Percentiles rank a stretch among this genome's conserved stretches.
phyloP scores from a whole-genome alignment of 2,797 vertebrate species.

The Argya squamiceps region DNA sequence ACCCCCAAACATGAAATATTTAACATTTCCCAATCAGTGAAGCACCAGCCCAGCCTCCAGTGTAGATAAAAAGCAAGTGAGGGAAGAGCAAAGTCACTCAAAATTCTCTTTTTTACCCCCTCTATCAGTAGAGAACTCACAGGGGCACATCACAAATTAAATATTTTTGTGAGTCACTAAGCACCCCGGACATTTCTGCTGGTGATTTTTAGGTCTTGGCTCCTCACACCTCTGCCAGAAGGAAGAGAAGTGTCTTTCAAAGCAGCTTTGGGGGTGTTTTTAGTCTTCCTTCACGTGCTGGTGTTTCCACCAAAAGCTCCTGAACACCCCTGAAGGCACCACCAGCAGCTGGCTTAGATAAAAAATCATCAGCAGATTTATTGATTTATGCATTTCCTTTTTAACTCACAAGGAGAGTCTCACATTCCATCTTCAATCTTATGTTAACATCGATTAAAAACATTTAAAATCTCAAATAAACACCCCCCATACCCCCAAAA shows the following conservation, averaged over 20 bases:
- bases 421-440: background rate
- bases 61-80: background rate
- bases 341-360: background rate
- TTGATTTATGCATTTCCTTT: constrained; percentile 56
- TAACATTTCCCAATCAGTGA: background rate
- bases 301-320: background rate
- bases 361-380: constrained; percentile 28
- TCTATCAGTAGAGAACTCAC: accelerated
- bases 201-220: background rate
- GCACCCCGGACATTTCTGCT: background rate
- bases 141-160: background rate
- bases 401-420: background rate
- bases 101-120: background rate
- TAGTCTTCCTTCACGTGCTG: background rate
- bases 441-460: background rate
- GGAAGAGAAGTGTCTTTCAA: background rate
- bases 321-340: background rate
- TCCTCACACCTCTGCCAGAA: background rate
- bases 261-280: background rate
- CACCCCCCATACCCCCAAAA: background rate
- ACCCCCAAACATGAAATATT: background rate
- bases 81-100: background rate
- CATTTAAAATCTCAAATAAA: background rate
- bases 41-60: background rate
- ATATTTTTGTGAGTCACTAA: background rate